Evolutionary conservation across 2,888 invertebrate genomes (phyloP).

Genomic region (Pilophorus perplexus): DNA sequence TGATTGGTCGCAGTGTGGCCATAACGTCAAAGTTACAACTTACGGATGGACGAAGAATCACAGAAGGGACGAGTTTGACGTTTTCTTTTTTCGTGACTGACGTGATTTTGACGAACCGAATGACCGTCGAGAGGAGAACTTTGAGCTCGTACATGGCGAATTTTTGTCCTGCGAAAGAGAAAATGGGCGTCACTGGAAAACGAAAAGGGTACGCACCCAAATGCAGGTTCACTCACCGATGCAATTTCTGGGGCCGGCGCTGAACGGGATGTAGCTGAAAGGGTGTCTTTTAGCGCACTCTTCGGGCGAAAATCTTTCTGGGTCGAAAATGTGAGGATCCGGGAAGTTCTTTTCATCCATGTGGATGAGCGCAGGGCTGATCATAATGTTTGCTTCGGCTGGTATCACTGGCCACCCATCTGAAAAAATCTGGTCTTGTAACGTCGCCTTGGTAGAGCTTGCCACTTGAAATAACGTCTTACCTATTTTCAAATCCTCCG

Average conservation of each 20-base stretch:
- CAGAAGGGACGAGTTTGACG: slow-evolving; percentile 25
- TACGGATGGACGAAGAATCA: not conserved
- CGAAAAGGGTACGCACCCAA: too few species aligned
- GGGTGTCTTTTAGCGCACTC: slow-evolving; percentile 12
- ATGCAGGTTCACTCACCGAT: slow-evolving; percentile 16
- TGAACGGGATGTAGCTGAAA: slow-evolving; percentile 19
- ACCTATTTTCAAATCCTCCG: slow-evolving; percentile 8
- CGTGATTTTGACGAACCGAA: slow-evolving; percentile 17
- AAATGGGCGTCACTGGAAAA: too few species aligned
- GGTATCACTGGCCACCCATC: slow-evolving; percentile 21
- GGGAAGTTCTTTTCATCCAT: slow-evolving; percentile 30
- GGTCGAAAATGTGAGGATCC: slow-evolving; percentile 39
- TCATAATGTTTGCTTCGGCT: slow-evolving; percentile 14
- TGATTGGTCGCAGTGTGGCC: too few species aligned
- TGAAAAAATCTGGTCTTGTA: too few species aligned
- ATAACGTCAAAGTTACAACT: too few species aligned
- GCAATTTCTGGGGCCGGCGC: slow-evolving; percentile 19
- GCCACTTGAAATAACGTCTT: too few species aligned
- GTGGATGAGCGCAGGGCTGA: slow-evolving; percentile 15
- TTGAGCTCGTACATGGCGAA: slow-evolving; percentile 24
- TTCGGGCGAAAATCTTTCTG: slow-evolving; percentile 29
- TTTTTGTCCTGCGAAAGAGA: slow-evolving; percentile 31
- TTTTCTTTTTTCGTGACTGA: slow-evolving; percentile 23
- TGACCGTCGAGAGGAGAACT: slow-evolving; percentile 12
- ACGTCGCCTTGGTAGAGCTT: too few species aligned